phyloP scores from a whole-genome alignment of 1,140 invertebrate genomes.

The Bathynomus jamesi region DNA sequence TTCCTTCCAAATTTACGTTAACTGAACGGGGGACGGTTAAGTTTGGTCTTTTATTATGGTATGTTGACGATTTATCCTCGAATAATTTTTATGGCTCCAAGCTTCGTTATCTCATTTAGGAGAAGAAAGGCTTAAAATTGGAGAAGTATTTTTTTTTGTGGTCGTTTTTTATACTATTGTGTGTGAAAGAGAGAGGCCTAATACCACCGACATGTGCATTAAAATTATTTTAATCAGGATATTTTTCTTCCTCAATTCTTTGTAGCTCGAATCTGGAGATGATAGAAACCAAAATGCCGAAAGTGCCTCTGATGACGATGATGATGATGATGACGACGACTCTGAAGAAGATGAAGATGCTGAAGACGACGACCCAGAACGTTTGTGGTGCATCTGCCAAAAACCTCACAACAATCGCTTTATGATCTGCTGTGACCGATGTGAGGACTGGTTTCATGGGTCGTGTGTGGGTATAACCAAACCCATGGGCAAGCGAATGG shows the following conservation, averaged over 20 bases:
- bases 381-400: slow-evolving; percentile 91
- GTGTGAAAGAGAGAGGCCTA: too few relatives aligned
- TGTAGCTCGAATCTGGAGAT: background rate
- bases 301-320: slow-evolving; percentile 7
- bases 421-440: slow-evolving; percentile 95
- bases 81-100: too few relatives aligned
- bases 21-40: too few relatives aligned
- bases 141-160: too few relatives aligned
- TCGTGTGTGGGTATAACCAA: slow-evolving; percentile 90
- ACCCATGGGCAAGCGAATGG: slow-evolving; percentile 81
- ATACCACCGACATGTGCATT: too few relatives aligned
- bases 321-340: slow-evolving; percentile 38
- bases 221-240: too few relatives aligned
- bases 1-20: too few relatives aligned
- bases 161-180: too few relatives aligned
- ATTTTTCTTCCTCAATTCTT: background rate
- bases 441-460: slow-evolving; percentile 96
- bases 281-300: slow-evolving; percentile 8
- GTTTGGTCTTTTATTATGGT: too few relatives aligned
- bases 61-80: too few relatives aligned
- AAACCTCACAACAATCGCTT: slow-evolving; percentile 92
- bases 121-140: too few relatives aligned
- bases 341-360: slow-evolving; percentile 45
- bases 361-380: slow-evolving; percentile 80
- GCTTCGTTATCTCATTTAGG: too few relatives aligned